phyloP scores from a whole-genome alignment of 2,113 vertebrate species.

The Hassar affinis region DNA sequence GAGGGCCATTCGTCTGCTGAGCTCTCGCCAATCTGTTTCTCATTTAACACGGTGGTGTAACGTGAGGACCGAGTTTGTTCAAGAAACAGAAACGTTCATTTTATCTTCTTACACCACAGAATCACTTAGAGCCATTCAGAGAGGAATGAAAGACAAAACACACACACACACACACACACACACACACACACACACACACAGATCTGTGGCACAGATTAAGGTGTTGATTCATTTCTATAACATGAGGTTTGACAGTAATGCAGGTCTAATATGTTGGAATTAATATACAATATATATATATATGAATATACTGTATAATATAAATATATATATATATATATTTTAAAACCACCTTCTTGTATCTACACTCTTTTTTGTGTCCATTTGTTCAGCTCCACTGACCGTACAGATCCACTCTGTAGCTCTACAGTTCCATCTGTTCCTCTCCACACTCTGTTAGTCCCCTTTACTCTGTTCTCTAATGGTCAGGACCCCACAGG shows the following conservation, averaged over 20 bases:
- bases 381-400: too few species aligned
- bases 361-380: too few species aligned
- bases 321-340: too few species aligned
- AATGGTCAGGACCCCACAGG: too few species aligned
- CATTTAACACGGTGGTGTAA: constrained; percentile 61
- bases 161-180: constrained; percentile 6
- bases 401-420: too few species aligned
- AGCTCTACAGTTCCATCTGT: too few species aligned
- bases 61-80: constrained; percentile 57
- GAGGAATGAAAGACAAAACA: constrained; percentile 32
- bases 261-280: neutral
- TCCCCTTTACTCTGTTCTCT: too few species aligned
- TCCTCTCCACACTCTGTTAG: too few species aligned
- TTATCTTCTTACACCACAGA: constrained; percentile 45
- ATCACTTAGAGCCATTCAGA: constrained; percentile 32
- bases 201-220: neutral
- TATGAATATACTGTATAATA: too few species aligned
- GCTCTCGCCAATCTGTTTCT: constrained; percentile 66
- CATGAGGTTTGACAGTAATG: neutral
- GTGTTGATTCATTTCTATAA: neutral
- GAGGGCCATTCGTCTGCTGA: constrained; percentile 58
- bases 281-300: too few species aligned
- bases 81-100: constrained; percentile 64
- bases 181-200: too few species aligned
- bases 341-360: too few species aligned